phyloP scores from a whole-genome alignment of 2,888 invertebrate genomes.

The Elmis aenea region DNA sequence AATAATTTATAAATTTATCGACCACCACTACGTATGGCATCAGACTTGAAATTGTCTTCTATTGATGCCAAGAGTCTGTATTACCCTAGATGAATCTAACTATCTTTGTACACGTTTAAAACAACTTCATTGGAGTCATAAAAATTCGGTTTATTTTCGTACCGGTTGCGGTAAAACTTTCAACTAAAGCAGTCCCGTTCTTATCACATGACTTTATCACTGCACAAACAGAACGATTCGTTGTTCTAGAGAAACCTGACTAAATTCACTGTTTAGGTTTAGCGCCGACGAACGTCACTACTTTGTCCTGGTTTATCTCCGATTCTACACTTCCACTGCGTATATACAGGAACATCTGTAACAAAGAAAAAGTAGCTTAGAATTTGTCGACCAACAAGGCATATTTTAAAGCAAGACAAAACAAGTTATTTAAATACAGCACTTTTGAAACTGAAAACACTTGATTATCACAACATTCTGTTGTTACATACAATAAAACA shows the following conservation, averaged over 20 bases:
- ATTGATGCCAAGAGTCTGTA: conserved; percentile 11
- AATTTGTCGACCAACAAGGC: too few species aligned
- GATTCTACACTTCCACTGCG: too few species aligned
- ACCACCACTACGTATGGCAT: conserved; percentile 10
- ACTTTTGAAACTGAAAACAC: too few species aligned
- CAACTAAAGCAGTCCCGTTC: too few species aligned
- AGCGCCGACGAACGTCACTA: too few species aligned
- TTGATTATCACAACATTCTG: too few species aligned
- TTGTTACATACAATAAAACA: too few species aligned
- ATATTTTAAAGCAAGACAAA: too few species aligned
- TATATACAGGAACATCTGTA: conserved; percentile 29
- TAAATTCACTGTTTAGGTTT: too few species aligned
- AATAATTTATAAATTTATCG: conserved; percentile 1
- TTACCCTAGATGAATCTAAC: conserved; percentile 22
- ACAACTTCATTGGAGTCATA: conserved; percentile 8
- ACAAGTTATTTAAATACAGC: too few species aligned
- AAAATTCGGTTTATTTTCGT: neutral
- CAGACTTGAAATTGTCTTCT: conserved; percentile 15
- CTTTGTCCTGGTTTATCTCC: too few species aligned
- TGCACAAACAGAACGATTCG: conserved; percentile 30
- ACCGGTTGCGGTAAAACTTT: neutral
- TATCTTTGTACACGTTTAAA: conserved; percentile 25
- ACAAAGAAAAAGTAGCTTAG: too few species aligned
- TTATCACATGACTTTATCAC: conserved; percentile 27
- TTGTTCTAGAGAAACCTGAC: conserved; percentile 34